These are phyloP conservation scores for Entomobrya proxima DNA, from an alignment of 2,888 invertebrate genomes.

Conservation along the genomic window DNA sequence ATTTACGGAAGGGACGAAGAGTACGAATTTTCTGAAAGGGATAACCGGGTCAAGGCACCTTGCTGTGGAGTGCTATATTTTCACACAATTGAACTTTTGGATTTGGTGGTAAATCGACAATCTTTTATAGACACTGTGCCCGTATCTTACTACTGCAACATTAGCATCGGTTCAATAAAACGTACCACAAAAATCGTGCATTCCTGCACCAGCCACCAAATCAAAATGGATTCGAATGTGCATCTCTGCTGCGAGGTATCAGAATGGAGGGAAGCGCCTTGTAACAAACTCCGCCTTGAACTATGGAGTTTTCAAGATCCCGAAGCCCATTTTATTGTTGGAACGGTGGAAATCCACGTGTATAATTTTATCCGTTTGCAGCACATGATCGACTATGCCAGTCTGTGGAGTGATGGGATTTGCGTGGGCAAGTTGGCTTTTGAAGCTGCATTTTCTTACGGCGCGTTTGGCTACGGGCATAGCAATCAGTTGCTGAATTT, in stretches of 20 bases:
- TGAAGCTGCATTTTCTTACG: conserved; percentile 73
- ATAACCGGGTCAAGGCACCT: conserved; percentile 58
- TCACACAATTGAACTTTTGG: conserved; percentile 68
- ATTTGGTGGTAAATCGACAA: conserved; percentile 54
- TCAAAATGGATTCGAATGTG: conserved; percentile 65
- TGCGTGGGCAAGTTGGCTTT: conserved; percentile 63
- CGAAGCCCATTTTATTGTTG: conserved; percentile 70
- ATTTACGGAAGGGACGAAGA: conserved; percentile 63
- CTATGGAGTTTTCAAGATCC: conserved; percentile 74
- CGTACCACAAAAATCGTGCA: conserved; percentile 66
- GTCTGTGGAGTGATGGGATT: conserved; percentile 66
- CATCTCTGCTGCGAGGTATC: conserved; percentile 66
- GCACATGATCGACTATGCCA: conserved; percentile 62
- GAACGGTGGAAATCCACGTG: conserved; percentile 63
- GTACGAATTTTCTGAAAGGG: conserved; percentile 57
- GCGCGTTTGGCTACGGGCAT: conserved; percentile 71
- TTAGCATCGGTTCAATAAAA: conserved; percentile 59
- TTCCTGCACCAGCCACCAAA: conserved; percentile 10
- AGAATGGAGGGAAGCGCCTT: conserved; percentile 63
- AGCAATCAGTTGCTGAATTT: conserved; percentile 72
- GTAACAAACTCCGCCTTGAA: conserved; percentile 68
- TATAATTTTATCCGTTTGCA: conserved; percentile 68
- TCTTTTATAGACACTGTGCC: conserved; percentile 61
- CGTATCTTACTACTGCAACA: conserved; percentile 67
- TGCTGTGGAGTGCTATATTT: conserved; percentile 69